Evolutionary conservation across 2,888 invertebrate species (phyloP).

Genomic region (Diarsia rubi): DNA sequence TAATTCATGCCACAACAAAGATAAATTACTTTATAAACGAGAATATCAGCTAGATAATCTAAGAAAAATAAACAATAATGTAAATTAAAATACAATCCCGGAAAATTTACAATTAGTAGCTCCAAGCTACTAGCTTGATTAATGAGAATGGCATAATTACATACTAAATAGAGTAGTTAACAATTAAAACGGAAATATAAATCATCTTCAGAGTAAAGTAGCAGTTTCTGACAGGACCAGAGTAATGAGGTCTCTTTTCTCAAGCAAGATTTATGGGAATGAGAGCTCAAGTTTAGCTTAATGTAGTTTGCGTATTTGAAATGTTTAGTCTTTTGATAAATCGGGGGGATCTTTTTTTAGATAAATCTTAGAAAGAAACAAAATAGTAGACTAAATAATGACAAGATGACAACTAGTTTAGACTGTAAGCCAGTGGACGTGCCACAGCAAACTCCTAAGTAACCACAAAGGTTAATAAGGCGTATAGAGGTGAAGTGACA

Average conservation of each 20-base stretch:
- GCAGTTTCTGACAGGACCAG: conserved; percentile 2
- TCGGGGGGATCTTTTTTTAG: too few relatives aligned
- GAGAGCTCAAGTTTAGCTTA: neutral
- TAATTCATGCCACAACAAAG: neutral
- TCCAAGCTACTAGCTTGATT: conserved; percentile 16
- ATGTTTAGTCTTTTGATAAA: neutral
- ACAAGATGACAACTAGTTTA: neutral
- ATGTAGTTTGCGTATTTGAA: neutral
- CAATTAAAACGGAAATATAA: conserved; percentile 46
- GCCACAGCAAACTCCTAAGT: too few relatives aligned
- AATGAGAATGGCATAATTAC: conserved; percentile 32
- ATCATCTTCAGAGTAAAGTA: conserved; percentile 37
- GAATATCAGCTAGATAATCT: neutral
- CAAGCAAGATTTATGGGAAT: neutral
- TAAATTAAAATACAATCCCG: neutral
- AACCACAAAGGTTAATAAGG: too few relatives aligned
- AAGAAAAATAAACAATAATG: neutral
- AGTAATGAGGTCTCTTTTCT: conserved; percentile 3
- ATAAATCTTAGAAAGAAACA: neutral
- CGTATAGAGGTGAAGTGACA: too few relatives aligned
- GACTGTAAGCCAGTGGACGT: too few relatives aligned
- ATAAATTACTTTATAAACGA: neutral
- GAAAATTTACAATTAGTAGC: conserved; percentile 32
- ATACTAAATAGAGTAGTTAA: conserved; percentile 43
- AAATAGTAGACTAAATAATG: neutral